Evolutionary conservation across 2,797 vertebrate genomes (phyloP).

Genomic region (Enteromius treurensis): DNA sequence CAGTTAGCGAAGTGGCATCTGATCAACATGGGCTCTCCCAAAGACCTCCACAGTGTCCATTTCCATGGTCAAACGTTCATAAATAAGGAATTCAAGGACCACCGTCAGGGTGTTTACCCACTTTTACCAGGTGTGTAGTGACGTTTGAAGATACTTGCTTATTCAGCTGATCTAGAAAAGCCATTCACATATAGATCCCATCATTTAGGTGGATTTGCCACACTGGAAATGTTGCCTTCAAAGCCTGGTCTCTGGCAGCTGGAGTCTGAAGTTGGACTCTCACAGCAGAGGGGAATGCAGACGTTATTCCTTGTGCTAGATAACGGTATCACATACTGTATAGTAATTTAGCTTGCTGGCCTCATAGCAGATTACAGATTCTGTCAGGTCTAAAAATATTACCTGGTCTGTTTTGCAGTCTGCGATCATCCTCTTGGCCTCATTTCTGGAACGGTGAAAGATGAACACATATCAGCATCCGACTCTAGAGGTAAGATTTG

Average conservation of each 20-base stretch:
- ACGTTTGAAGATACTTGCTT: background rate
- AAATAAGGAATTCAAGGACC: constrained; percentile 78
- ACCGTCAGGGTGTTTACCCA: constrained; percentile 85
- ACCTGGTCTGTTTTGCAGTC: constrained; percentile 69
- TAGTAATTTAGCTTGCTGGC: background rate
- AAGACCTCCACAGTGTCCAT: constrained; percentile 88
- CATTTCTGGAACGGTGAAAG: constrained; percentile 79
- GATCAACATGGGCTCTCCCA: constrained; percentile 89
- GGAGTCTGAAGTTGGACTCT: constrained; percentile 87
- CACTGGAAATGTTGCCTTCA: constrained; percentile 91
- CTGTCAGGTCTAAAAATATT: constrained; percentile 18
- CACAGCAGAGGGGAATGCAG: constrained; percentile 91
- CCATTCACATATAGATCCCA: constrained; percentile 6
- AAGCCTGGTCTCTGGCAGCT: constrained; percentile 93
- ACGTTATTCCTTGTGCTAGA: constrained; percentile 88
- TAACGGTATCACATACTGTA: constrained; percentile 75
- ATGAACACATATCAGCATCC: constrained; percentile 84
- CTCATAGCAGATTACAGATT: constrained; percentile 2
- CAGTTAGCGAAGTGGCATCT: constrained; percentile 87
- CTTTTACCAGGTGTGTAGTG: constrained; percentile 86
- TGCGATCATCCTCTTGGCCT: constrained; percentile 89
- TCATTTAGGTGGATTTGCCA: constrained; percentile 86
- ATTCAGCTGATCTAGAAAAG: background rate
- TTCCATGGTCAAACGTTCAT: constrained; percentile 94
- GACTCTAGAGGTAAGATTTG: constrained; percentile 75